Evolutionary conservation across 2,888 invertebrate genomes (phyloP).

Genomic region (Cotesia congregata): DNA sequence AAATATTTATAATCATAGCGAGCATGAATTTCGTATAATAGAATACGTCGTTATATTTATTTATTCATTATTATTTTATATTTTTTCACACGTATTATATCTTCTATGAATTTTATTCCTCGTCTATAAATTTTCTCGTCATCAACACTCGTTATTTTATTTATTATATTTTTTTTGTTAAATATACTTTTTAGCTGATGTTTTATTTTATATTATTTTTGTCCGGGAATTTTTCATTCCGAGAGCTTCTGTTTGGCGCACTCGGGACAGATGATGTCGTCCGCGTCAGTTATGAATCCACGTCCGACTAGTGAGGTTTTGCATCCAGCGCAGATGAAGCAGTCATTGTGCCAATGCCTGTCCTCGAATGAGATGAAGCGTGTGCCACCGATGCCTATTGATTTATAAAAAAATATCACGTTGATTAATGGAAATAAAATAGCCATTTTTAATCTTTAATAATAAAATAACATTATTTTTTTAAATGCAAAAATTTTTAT

Average conservation of each 20-base stretch:
- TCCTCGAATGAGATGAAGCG: slow-evolving; percentile 99
- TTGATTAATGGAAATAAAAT: neutral
- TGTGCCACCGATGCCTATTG: slow-evolving; percentile 93
- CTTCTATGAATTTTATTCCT: neutral
- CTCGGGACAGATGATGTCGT: slow-evolving; percentile 98
- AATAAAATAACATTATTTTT: neutral
- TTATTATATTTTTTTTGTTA: slow-evolving; percentile 9
- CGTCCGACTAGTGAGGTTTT: slow-evolving; percentile 95
- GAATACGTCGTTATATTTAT: neutral
- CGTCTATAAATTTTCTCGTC: neutral
- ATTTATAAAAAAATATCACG: slow-evolving; percentile 49
- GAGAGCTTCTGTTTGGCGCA: slow-evolving; percentile 97
- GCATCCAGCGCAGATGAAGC: slow-evolving; percentile 98
- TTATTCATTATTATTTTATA: neutral
- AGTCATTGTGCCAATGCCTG: slow-evolving; percentile 99
- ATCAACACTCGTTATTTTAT: slow-evolving; percentile 1
- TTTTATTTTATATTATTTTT: slow-evolving; percentile 33
- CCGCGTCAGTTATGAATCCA: slow-evolving; percentile 98
- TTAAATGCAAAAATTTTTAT: neutral
- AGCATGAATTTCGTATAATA: neutral
- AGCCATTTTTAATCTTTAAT: neutral
- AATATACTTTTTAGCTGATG: slow-evolving; percentile 4
- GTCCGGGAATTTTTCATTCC: slow-evolving; percentile 72
- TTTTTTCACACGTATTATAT: neutral
- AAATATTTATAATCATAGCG: neutral